Conservation (phyloP, 2,113 vertebrate species). For the Balaeniceps rex region DNA sequence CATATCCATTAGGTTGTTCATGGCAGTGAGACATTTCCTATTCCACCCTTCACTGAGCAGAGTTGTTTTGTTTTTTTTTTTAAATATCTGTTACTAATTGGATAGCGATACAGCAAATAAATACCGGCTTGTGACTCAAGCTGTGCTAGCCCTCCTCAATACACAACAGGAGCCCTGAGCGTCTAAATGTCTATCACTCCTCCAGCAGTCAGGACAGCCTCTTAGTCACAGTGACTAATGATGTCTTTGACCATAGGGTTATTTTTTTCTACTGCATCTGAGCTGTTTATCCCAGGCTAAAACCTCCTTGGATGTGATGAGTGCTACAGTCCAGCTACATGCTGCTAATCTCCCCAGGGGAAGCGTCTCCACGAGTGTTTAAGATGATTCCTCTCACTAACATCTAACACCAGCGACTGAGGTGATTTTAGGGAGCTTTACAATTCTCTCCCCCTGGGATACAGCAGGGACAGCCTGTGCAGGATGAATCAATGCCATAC, state of each 20-base stretch:
- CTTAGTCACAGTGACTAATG: background rate
- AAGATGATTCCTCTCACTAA: slow-evolving; percentile 2
- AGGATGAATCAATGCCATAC: slow-evolving; percentile 68
- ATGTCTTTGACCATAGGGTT: background rate
- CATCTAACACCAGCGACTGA: background rate
- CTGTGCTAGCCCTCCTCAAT: background rate
- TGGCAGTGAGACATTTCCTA: background rate
- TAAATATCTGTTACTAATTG: background rate
- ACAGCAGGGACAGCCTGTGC: slow-evolving; percentile 61
- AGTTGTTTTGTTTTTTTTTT: background rate
- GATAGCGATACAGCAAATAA: background rate
- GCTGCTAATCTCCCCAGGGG: background rate
- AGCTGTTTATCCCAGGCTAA: background rate
- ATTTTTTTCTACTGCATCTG: background rate
- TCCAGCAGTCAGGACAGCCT: background rate
- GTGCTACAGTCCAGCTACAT: background rate
- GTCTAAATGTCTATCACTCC: background rate
- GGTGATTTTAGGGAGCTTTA: slow-evolving; percentile 23
- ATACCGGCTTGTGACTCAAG: background rate
- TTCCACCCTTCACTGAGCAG: background rate
- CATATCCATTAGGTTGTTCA: background rate
- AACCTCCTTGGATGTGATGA: background rate
- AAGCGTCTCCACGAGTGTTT: background rate
- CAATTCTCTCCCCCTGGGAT: slow-evolving; percentile 49
- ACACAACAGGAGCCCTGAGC: background rate